A percentile compares a stretch with the other conserved stretches of the same genome.
These are phyloP conservation scores for Hyalella azteca DNA, from an alignment of 2,888 invertebrate genomes.

Conservation along the genomic window DNA sequence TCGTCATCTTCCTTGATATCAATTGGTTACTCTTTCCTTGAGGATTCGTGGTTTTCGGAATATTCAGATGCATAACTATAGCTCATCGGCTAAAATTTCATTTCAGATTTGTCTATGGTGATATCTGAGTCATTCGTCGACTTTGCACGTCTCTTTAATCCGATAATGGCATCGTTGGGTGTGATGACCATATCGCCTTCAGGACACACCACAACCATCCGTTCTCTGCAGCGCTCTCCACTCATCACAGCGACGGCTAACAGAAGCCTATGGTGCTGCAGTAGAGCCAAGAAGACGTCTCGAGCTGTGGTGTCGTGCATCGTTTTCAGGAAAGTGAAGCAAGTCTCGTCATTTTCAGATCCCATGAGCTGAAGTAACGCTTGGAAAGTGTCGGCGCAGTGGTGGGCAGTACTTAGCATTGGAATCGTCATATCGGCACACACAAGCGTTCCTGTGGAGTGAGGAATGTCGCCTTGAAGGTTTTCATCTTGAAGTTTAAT, in stretches of 20 bases:
- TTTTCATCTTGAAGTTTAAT: neutral
- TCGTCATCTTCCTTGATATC: no score
- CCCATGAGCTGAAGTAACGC: conserved; percentile 18
- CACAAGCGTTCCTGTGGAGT: conserved; percentile 4
- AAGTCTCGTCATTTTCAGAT: neutral
- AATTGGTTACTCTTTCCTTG: no score
- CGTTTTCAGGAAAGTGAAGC: conserved; percentile 4
- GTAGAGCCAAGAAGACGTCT: neutral
- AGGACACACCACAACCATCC: neutral
- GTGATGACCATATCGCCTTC: conserved; percentile 7
- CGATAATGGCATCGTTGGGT: neutral
- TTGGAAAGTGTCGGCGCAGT: conserved; percentile 16
- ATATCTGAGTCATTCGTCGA: neutral
- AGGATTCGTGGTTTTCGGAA: no score
- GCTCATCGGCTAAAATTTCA: neutral
- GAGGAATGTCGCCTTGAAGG: neutral
- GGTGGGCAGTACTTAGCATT: conserved; percentile 29
- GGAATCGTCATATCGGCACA: conserved; percentile 23
- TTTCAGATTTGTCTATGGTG: neutral
- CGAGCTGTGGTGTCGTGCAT: conserved; percentile 2
- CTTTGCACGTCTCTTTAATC: neutral
- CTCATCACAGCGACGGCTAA: neutral
- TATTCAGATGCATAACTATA: neutral
- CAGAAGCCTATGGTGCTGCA: neutral
- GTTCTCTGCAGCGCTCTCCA: neutral